Percentiles rank a stretch among this genome's conserved stretches.
phyloP scores from a whole-genome alignment of 1,140 invertebrate genomes.

The Drosophila simulans region DNA sequence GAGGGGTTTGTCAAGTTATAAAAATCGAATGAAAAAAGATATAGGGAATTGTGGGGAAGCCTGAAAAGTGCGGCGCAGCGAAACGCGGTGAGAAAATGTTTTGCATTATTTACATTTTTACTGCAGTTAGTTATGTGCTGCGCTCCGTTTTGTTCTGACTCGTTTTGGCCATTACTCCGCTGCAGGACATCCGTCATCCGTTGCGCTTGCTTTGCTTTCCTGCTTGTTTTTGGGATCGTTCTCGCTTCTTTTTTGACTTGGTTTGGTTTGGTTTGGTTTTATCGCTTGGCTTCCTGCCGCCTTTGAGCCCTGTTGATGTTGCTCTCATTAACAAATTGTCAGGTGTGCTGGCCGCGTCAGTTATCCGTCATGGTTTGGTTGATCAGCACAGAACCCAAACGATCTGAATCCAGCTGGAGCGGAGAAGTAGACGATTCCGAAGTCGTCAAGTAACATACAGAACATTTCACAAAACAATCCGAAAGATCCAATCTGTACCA shows the following conservation, averaged over 20 bases:
- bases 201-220: slow-evolving; percentile 66
- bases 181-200: slow-evolving; percentile 78
- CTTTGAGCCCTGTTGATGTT: slow-evolving; percentile 51
- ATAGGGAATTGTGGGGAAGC: slow-evolving; percentile 52
- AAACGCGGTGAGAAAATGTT: slow-evolving; percentile 81
- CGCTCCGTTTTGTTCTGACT: slow-evolving; percentile 37
- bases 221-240: slow-evolving; percentile 28
- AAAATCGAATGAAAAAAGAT: not conserved
- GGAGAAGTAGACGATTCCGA: not conserved
- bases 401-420: slow-evolving; percentile 1
- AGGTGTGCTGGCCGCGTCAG: slow-evolving; percentile 65
- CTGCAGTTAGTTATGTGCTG: slow-evolving; percentile 47
- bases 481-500: not conserved
- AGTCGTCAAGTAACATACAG: slow-evolving; percentile 5
- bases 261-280: slow-evolving; percentile 48
- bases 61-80: slow-evolving; percentile 74
- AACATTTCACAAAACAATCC: slow-evolving; percentile 2
- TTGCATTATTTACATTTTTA: slow-evolving; percentile 81
- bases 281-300: slow-evolving; percentile 77
- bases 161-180: slow-evolving; percentile 49
- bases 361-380: slow-evolving; percentile 79
- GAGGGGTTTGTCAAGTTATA: slow-evolving; percentile 3
- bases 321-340: slow-evolving; percentile 83
- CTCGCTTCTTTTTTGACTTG: not conserved
- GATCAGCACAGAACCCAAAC: slow-evolving; percentile 59